These are phyloP conservation scores for Channallabes apus DNA, from an alignment of 2,797 vertebrate genomes.

Conservation along the genomic window DNA sequence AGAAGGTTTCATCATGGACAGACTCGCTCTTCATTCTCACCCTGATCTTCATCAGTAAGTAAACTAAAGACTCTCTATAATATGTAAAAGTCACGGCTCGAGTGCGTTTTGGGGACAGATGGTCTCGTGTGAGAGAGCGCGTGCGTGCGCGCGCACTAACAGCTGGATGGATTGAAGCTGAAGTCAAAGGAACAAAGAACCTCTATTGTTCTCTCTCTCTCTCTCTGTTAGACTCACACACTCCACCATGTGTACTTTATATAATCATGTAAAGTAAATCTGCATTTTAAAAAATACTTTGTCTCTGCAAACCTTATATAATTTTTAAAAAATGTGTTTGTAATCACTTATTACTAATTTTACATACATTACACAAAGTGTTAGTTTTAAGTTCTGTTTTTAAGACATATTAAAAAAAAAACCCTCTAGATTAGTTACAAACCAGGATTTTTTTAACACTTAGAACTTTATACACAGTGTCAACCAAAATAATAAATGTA, in stretches of 20 bases:
- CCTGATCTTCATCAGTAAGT: slow-evolving; percentile 51
- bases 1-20: slow-evolving; percentile 42
- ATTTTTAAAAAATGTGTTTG: no score
- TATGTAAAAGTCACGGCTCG: background rate
- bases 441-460: no score
- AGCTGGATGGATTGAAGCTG: background rate
- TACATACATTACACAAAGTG: no score
- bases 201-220: slow-evolving; percentile 5
- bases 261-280: no score
- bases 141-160: background rate
- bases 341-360: no score
- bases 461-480: no score
- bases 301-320: no score
- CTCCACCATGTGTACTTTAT: background rate
- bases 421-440: no score
- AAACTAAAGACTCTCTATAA: background rate
- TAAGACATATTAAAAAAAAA: no score
- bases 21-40: slow-evolving; percentile 42
- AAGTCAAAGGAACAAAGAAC: background rate
- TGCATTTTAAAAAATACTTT: no score
- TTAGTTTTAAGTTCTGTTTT: no score
- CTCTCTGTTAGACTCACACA: background rate
- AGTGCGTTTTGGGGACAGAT: background rate
- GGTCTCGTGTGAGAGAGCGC: background rate
- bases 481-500: no score